Base-by-base conservation (phyloP, 2,888 invertebrate genomes). In the Zygogramma bicolorata region DNA sequence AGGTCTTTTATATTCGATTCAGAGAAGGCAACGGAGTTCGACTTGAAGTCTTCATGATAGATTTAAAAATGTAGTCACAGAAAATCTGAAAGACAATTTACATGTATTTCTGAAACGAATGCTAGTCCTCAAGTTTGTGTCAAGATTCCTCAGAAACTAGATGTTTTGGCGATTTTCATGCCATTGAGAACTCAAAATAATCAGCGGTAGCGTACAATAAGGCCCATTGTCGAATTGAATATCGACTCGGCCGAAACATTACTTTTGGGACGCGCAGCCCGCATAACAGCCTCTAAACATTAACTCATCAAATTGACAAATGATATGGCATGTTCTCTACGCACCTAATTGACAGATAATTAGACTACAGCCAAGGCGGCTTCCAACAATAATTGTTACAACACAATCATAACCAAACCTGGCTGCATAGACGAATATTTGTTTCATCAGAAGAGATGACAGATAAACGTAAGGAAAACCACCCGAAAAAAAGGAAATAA, bases 271-370 rank as follows among this genome's bases (percentile, higher is more conserved):
- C 70, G 53, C 69, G 80, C 83, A 82, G 83, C 79, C 84, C 84
- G 83, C 81, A 85, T 84, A 86, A 86, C 86, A 86, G 86, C 85
- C 85, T 86, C 84, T 85, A 85, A 80, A 82, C 81, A 84, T 83
- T 82, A 83, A 83, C 82, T 81, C 81, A 82, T 83, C 78, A 86
- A 86, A 86, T 86, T 86, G 85, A 86, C 85, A 85, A 85, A 84
- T 84, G 85, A 85, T 85, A 85, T 85, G 85, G 85, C 84, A 84
- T 83, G 84, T 84, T 84, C 75, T 78, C 83, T 85, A 85, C 81
- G 85, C 84, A 83, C 82, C 86, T 86, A 86, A 86, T 85, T 86
- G 85, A 86, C 86, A 84, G 83, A 84, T 83, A 85, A 79, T 81
- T 80, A 80, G 75, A 81, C 84, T 84, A 85, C 81, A 83, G 84